Base-by-base conservation (phyloP, 2,113 vertebrate species). In the Urocitellus parryii region DNA sequence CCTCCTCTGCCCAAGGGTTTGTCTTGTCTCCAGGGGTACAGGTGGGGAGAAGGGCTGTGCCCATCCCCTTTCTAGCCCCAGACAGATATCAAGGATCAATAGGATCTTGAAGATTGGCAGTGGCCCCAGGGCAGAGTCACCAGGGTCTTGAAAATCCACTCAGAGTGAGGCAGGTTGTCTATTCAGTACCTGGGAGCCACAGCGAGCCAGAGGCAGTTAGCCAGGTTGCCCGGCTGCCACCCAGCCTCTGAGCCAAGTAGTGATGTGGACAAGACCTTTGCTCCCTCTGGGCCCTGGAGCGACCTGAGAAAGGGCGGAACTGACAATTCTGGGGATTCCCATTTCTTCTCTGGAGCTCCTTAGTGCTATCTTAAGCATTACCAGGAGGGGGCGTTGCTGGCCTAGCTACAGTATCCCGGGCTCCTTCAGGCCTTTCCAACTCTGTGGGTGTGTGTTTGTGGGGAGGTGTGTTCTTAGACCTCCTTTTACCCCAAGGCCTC, bases 331-430 rank as follows among this genome's bases (percentile, higher is more conserved):
- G 1, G 20, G 56, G 56, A 39, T n/a, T 77, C 22, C 17, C 12
- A 12, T 45, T 85, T 67, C 11, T 68, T 84, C 67, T 53, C 8
- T 1, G 76, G n/a, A 81, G 88, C 58, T 39, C 68, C 61, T 74
- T n/a, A 25, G 42, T 58, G 63, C 39, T 37, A 39, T 94, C 17
- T 37, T 18, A 0, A 17, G 5, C 18, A 18, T 91, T 29, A 85
- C 96, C 97, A 92, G 96, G 27, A 97, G 97, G 61, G 95, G 96
- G 94, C 74, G 65, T 95, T 96, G 96, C 81, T 65, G 72, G 48
- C 29, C 22, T 20, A 76, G 42, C 27, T 29, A 82, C 56, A 0
- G 1, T 12, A 34, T 48, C 16, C 42, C 7, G 0, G 5, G 3
- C 0, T 34, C 70, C 53, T 27, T 16, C 18, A 16, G 56, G 68